Conservation (phyloP, 2,797 vertebrate species). For the Pseudochirops cupreus region DNA sequence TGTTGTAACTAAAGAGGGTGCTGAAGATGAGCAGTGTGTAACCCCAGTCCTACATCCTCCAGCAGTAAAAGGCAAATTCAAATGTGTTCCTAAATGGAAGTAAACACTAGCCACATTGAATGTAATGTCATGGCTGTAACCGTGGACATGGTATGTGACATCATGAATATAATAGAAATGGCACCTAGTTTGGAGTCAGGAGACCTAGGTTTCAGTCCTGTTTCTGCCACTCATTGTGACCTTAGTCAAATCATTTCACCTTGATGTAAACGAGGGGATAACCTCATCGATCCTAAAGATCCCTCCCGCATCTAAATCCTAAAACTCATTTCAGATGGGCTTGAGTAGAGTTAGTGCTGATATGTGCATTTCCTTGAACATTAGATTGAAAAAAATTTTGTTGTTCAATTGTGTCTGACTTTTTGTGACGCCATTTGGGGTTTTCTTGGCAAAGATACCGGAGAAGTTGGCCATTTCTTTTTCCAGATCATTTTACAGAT, state of each 20-base stretch:
- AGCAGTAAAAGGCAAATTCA: neutral
- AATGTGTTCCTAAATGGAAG: constrained; percentile 10
- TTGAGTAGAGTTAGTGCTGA: constrained; percentile 18
- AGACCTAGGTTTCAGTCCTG: constrained; percentile 9
- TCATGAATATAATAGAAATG: neutral
- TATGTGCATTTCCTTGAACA: constrained; percentile 37
- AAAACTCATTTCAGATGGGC: neutral
- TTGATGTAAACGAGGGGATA: neutral
- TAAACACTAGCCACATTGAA: neutral
- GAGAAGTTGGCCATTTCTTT: too few species aligned
- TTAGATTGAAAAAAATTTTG: neutral
- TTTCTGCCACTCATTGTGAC: neutral
- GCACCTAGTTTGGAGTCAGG: constrained; percentile 22
- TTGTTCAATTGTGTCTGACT: too few species aligned
- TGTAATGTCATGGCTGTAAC: neutral
- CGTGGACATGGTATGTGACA: neutral
- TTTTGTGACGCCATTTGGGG: too few species aligned
- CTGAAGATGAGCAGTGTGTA: constrained; percentile 30
- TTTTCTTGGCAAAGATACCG: too few species aligned
- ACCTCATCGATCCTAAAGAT: neutral
- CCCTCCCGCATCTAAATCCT: neutral
- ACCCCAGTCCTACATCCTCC: neutral
- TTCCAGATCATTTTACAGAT: too few species aligned
- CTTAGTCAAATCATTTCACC: neutral
- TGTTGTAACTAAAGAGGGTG: neutral